Conservation (phyloP, 2,888 invertebrate genomes). For the Euplexia lucipara region DNA sequence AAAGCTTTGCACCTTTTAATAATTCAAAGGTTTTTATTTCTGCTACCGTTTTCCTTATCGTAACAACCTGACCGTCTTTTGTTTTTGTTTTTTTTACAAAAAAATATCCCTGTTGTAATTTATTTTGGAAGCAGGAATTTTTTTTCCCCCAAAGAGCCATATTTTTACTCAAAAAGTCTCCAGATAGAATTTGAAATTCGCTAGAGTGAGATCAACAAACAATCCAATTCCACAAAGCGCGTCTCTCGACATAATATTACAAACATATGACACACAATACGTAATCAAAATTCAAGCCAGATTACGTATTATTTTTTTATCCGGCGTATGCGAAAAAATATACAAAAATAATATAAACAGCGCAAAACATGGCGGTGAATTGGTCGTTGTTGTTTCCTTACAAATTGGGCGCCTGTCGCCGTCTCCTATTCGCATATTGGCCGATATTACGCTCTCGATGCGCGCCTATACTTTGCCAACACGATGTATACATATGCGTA, state of each 20-base stretch:
- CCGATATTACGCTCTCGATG: slow-evolving; percentile 74
- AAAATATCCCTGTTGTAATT: not conserved
- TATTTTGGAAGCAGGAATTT: not conserved
- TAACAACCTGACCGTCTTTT: not conserved
- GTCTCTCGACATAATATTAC: slow-evolving; percentile 44
- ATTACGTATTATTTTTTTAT: slow-evolving; percentile 63
- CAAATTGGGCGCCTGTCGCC: slow-evolving; percentile 82
- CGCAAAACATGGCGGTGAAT: slow-evolving; percentile 67
- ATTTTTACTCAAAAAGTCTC: slow-evolving; percentile 8
- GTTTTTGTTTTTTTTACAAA: not conserved
- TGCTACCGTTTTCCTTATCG: slow-evolving; percentile 1
- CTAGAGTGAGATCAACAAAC: slow-evolving; percentile 32
- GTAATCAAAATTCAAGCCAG: slow-evolving; percentile 62
- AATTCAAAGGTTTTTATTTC: slow-evolving; percentile 3
- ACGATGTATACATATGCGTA: slow-evolving; percentile 57
- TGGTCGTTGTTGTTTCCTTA: slow-evolving; percentile 72
- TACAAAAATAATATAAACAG: slow-evolving; percentile 66
- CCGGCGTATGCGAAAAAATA: slow-evolving; percentile 55
- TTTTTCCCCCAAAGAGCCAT: not conserved
- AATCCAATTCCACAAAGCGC: slow-evolving; percentile 37
- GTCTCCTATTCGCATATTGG: slow-evolving; percentile 79
- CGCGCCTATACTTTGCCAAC: slow-evolving; percentile 65
- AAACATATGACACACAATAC: slow-evolving; percentile 48
- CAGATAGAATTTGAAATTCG: slow-evolving; percentile 27
- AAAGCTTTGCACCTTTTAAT: slow-evolving; percentile 3